A percentile compares a stretch with the other conserved stretches of the same genome.
phyloP scores from a whole-genome alignment of 2,113 vertebrate species.

The Australoheros scitulus region DNA sequence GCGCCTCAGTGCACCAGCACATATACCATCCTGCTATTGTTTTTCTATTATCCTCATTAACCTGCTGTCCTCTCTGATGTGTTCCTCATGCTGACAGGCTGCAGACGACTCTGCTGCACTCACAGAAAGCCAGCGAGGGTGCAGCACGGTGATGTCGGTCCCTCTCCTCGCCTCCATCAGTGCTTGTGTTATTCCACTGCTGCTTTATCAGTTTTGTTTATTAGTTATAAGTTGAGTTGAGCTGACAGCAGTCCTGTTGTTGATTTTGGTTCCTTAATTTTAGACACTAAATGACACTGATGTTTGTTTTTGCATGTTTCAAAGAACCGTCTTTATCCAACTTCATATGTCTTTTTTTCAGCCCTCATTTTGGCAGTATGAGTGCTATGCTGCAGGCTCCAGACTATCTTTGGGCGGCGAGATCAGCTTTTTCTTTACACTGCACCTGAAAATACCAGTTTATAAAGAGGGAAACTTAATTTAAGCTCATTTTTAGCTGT shows the following conservation, averaged over 20 bases:
- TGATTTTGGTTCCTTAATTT: neutral
- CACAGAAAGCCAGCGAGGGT: neutral
- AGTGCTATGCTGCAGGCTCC: neutral
- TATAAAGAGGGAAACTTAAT: neutral
- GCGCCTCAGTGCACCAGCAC: neutral
- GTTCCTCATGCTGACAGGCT: rapidly evolving
- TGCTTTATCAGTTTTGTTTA: neutral
- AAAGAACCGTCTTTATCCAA: no score
- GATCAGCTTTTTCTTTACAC: neutral
- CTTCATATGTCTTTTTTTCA: no score
- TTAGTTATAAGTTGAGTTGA: neutral
- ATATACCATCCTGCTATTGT: neutral
- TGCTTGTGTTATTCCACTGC: neutral
- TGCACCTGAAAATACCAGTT: no score
- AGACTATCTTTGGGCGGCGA: neutral
- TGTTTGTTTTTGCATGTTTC: no score
- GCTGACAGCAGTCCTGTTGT: neutral
- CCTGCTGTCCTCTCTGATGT: neutral
- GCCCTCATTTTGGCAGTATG: no score
- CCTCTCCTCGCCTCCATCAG: neutral
- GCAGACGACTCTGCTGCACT: neutral
- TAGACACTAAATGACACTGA: neutral
- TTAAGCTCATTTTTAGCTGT: neutral
- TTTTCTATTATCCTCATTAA: neutral
- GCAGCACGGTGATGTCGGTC: no score